phyloP scores from a whole-genome alignment of 2,888 invertebrate species.

The Horisme vitalbata region DNA sequence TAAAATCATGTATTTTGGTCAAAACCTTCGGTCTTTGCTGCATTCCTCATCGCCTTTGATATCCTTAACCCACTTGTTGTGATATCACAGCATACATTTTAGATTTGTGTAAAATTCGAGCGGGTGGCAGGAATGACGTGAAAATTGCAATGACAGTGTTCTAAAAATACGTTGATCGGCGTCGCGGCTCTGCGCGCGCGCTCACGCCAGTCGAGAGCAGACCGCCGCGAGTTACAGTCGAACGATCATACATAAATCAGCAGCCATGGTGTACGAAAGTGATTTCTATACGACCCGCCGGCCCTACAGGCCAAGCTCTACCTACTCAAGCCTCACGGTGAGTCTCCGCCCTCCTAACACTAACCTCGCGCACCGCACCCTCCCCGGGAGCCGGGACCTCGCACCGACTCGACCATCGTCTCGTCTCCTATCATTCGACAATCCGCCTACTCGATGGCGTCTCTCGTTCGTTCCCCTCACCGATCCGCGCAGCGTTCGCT shows the following conservation, averaged over 20 bases:
- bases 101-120: conserved; percentile 58
- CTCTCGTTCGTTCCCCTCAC: conserved; percentile 34
- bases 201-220: conserved; percentile 72
- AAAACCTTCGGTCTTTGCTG: conserved; percentile 39
- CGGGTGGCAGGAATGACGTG: conserved; percentile 64
- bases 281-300: conserved; percentile 95
- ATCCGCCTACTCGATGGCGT: conserved; percentile 26
- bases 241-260: conserved; percentile 64
- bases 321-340: conserved; percentile 89
- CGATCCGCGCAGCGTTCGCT: conserved; percentile 37
- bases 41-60: conserved; percentile 46
- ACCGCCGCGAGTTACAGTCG: conserved; percentile 78
- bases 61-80: conserved; percentile 75
- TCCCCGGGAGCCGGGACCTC: conserved; percentile 78
- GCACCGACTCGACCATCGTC: conserved; percentile 71
- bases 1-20: conserved; percentile 31
- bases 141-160: conserved; percentile 82
- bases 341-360: conserved; percentile 57
- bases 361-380: conserved; percentile 63
- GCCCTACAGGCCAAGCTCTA: conserved; percentile 90
- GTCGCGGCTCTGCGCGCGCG: conserved; percentile 52
- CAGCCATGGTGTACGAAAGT: conserved; percentile 94
- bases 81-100: conserved; percentile 54
- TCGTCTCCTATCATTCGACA: conserved; percentile 46
- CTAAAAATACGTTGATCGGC: conserved; percentile 73